Percentiles rank a stretch among this genome's conserved stretches.
phyloP scores from a whole-genome alignment of 2,888 invertebrate species.

The Xanthia icteritia region DNA sequence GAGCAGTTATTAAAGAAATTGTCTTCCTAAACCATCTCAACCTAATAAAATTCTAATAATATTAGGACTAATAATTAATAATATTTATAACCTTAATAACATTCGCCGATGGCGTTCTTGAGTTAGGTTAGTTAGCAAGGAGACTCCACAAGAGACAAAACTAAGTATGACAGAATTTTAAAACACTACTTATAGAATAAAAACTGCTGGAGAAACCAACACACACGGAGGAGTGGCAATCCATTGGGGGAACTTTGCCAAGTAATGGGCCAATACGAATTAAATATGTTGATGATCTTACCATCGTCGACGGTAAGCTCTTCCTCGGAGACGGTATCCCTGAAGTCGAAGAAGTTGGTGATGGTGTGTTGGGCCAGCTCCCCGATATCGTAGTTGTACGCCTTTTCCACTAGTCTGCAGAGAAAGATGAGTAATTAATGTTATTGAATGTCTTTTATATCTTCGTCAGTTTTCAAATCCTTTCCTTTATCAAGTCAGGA shows the following conservation, averaged over 20 bases:
- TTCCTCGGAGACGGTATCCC: slow-evolving; percentile 35
- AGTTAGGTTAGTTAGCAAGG: no score
- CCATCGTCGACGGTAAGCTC: slow-evolving; percentile 60
- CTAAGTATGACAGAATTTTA: no score
- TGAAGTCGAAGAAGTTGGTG: slow-evolving; percentile 65
- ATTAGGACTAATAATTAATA: no score
- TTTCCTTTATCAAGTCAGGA: background rate
- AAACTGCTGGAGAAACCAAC: background rate
- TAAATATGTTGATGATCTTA: slow-evolving; percentile 32
- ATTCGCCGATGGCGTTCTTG: background rate
- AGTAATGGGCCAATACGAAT: background rate
- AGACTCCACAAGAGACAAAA: background rate
- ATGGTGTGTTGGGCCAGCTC: slow-evolving; percentile 53
- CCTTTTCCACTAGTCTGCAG: slow-evolving; percentile 31
- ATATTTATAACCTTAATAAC: no score
- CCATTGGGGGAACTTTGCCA: background rate
- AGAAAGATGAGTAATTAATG: background rate
- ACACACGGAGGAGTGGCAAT: background rate
- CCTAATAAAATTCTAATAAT: no score
- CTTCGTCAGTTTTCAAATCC: background rate
- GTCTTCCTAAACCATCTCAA: no score
- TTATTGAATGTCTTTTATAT: background rate
- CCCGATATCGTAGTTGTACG: slow-evolving; percentile 23
- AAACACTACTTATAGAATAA: background rate
- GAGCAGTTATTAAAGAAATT: no score